Evolutionary conservation across 2,797 vertebrate species (phyloP).

Genomic region (Pseudopleuronectes americanus): DNA sequence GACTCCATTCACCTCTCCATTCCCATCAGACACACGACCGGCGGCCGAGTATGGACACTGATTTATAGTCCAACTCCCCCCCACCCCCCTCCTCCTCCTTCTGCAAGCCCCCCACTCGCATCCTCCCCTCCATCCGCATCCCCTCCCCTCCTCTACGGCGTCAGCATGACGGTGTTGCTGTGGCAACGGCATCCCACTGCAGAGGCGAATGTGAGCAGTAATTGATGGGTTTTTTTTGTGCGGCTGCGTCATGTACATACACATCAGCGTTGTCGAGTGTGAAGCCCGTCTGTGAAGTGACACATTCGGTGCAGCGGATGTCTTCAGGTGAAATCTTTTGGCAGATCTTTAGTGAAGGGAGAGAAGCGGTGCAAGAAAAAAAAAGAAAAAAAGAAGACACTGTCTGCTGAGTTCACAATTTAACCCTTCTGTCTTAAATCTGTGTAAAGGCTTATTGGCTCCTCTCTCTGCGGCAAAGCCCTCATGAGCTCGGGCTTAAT

Average conservation of each 20-base stretch:
- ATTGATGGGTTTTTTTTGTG: slow-evolving; percentile 42
- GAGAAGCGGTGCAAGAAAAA: background rate
- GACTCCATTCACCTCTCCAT: slow-evolving; percentile 33
- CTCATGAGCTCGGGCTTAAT: background rate
- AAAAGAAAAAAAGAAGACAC: background rate
- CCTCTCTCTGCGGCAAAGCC: background rate
- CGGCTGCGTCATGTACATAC: slow-evolving; percentile 20
- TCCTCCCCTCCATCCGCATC: slow-evolving; percentile 22
- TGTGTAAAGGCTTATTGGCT: background rate
- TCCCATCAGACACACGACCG: slow-evolving; percentile 20
- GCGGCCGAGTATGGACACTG: slow-evolving; percentile 36
- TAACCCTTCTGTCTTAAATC: slow-evolving; percentile 10
- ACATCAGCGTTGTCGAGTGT: slow-evolving; percentile 23
- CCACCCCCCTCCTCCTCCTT: background rate
- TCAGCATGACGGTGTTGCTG: slow-evolving; percentile 65
- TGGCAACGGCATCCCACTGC: slow-evolving; percentile 69
- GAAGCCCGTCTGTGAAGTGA: slow-evolving; percentile 16
- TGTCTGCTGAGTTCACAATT: slow-evolving; percentile 12
- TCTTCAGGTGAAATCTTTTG: slow-evolving; percentile 15
- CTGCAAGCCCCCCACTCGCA: slow-evolving; percentile 7
- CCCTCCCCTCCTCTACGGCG: slow-evolving; percentile 25
- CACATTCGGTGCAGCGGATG: background rate
- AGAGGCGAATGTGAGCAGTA: slow-evolving; percentile 51
- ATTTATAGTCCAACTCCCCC: slow-evolving; percentile 58
- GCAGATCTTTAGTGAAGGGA: slow-evolving; percentile 8